Evolutionary conservation across 2,888 invertebrate species (phyloP), one percentile per base, ranked within the genome.

Genomic region (Phyto melanocephala): DNA sequence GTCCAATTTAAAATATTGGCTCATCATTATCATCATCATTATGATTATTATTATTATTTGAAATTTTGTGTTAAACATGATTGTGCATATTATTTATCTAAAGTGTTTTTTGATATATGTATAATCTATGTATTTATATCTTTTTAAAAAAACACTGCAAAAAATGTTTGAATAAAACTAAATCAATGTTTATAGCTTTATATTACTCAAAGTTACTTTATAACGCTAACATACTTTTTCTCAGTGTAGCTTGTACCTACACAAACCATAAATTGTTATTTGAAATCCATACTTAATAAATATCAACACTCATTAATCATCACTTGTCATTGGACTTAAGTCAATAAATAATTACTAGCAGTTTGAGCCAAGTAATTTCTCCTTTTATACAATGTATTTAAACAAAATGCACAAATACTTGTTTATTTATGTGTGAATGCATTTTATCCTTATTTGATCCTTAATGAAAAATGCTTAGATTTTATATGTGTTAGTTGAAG

Each of bases 271-370:
- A 84, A 78, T 84, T 81, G 75, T 70, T 78, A 70, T 71, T 37
- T 67, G 63, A 75, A 80, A 74, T 84, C 63, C 79, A 65, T 81
- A 83, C 79, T 83, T 84, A 77, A 81, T 77, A 77, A 76, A 77
- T 83, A 83, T 81, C 83, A 74, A 82, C 80, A 83, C 82, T 83
- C 86, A 86, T 86, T 86, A 86, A 86, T 86, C 86, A 86, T 86
- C 86, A 86, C 86, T 85, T 86, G 86, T 85, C 85, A 84, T 85
- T 82, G 24, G 82, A 62, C 75, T 82, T 76, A 79, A 82, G 82
- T 82, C 82, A 82, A 82, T 82, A 82, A 76, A 82, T 82, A 83
- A 80, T 83, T 77, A 74, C 71, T 13, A 15, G 45, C 70, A 63
- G 24, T 24, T 6, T 7, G 24, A 28, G 74, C 33, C 17, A 10